A percentile compares a stretch with the other conserved stretches of the same genome.
These are phyloP conservation scores for Chaetogeoica ovagalla DNA, from an alignment of 2,888 invertebrate species.

Conservation along the genomic window DNA sequence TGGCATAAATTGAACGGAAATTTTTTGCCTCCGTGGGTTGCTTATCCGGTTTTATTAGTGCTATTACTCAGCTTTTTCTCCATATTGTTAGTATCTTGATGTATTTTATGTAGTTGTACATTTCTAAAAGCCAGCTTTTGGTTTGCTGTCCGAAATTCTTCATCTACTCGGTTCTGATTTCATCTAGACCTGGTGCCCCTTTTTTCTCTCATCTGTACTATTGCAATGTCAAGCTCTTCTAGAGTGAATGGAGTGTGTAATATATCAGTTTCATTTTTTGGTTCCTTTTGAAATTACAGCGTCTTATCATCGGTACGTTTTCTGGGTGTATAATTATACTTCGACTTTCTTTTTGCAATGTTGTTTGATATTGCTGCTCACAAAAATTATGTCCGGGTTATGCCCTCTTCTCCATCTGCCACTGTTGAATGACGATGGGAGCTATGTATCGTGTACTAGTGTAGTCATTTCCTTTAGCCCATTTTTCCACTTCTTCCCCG, in stretches of 20 bases:
- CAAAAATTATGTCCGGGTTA: conserved; percentile 39
- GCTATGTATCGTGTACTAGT: conserved; percentile 1
- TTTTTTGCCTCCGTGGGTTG: conserved; percentile 50
- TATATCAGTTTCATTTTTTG: conserved; percentile 2
- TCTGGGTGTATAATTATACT: not conserved
- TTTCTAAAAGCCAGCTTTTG: conserved; percentile 8
- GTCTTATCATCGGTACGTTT: conserved; percentile 1
- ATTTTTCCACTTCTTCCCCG: conserved; percentile 23
- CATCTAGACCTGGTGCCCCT: conserved; percentile 16
- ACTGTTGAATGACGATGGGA: too few species aligned
- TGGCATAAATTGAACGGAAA: conserved; percentile 54
- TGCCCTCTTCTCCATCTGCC: conserved; percentile 19
- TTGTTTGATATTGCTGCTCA: conserved; percentile 21
- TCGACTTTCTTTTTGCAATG: conserved; percentile 17
- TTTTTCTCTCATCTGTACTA: conserved; percentile 25
- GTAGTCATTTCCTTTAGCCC: not conserved
- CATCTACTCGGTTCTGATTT: too few species aligned
- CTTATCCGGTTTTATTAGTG: conserved; percentile 53
- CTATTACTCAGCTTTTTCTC: conserved; percentile 49
- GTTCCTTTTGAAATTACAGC: conserved; percentile 25
- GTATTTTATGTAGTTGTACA: conserved; percentile 3
- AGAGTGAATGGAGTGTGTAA: not conserved
- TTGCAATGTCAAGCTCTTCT: conserved; percentile 26
- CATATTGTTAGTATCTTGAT: conserved; percentile 41
- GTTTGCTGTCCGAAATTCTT: too few species aligned